Conservation (phyloP, 2,797 vertebrate species). For the Phataginus tricuspis region DNA sequence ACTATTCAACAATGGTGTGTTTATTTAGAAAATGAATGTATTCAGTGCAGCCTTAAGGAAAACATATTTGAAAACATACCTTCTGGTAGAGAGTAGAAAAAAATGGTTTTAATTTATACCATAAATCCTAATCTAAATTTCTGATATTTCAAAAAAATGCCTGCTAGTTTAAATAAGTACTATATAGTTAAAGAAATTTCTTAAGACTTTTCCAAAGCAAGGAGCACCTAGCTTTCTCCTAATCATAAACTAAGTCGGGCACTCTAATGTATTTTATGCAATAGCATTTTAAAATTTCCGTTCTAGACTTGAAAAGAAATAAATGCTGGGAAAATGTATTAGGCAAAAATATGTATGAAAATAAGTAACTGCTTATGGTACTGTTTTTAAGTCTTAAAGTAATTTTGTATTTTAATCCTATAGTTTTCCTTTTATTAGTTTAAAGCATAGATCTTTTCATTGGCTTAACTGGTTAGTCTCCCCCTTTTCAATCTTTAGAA, state of each 20-base stretch:
- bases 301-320: constrained; percentile 27
- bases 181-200: constrained; percentile 20
- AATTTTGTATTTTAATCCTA: not conserved
- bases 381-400: not conserved
- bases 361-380: not conserved
- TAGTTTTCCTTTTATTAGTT: not conserved
- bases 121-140: not conserved
- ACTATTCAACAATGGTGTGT: not conserved
- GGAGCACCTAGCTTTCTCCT: not conserved
- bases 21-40: constrained; percentile 43
- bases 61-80: not conserved
- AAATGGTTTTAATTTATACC: not conserved
- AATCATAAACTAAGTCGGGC: not conserved
- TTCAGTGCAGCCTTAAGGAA: not conserved
- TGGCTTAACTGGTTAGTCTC: not conserved
- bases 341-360: not conserved
- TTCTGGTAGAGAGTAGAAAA: not conserved
- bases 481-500: not conserved
- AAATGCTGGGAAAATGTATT: not conserved
- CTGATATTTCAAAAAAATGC: not conserved
- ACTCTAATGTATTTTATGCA: not conserved
- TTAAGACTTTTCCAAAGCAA: not conserved
- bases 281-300: constrained; percentile 18
- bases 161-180: not conserved
- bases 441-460: not conserved